Evolutionary conservation across 2,113 vertebrate species (phyloP), one percentile per base, ranked within the genome.

Genomic region (Cisticola juncidis): DNA sequence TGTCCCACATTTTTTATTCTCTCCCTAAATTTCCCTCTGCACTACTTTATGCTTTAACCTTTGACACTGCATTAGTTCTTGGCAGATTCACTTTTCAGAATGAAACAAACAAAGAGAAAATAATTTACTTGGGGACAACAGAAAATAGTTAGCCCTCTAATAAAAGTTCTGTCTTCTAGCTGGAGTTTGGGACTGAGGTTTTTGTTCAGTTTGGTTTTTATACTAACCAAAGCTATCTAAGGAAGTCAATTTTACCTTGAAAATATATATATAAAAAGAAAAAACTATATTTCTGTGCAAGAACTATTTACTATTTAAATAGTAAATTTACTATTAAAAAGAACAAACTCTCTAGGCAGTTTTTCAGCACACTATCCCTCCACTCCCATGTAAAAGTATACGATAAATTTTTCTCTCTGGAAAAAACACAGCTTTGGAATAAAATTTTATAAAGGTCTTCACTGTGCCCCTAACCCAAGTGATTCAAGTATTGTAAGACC

Each of bases 31-130:
- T 80, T 92, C 79, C 50, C 66, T 80, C 79, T 93, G 73, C 18
- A 12, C 45, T 60, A 51, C 54, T 72, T 90, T 44, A 48, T 72
- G 73, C 50, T 44, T 79, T 82, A 74, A 69, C 76, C 62, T 94
- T 87, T 91, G 58, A 47, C 47, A 78, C 9, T 57, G 57, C 45
- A 19, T 65, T 76, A 88, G 81, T 48, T 93, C 85, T 88, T 69
- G 44, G 54, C 40, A 80, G 58, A 88, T 60, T 92, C 86, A 70
- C 76, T 86, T 91, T 91, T 50, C 68, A 42, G 62, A 92, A 61
- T 25, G 86, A 86, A 90, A 80, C 9, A 90, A 90, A 79, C 25
- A 84, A 84, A 61, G 33, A 71, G 66, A 79, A 95, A 94, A 95
- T 88, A 40, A 90, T 90, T 90, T 86, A 95, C 76, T 61, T 80